These are phyloP conservation scores for Chiridota heheva DNA, from an alignment of 35 echinoderm and acorn worm species.

Conservation along the genomic window DNA sequence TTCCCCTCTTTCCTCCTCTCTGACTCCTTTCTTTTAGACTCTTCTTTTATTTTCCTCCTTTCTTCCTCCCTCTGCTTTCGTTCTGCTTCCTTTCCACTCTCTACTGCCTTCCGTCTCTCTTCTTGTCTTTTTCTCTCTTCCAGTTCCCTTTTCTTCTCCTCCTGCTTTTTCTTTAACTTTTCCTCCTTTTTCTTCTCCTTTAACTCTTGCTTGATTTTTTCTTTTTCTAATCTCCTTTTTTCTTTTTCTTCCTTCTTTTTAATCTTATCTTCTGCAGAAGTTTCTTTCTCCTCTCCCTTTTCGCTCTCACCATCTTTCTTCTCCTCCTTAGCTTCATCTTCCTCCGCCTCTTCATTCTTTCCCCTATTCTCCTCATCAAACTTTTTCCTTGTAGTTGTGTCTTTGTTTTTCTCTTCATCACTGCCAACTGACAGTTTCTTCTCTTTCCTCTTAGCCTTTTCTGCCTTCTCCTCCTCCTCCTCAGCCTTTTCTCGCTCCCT, in stretches of 20 bases:
- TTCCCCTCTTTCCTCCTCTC: conserved; percentile 71
- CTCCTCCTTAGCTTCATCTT: conserved; percentile 24
- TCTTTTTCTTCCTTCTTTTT: conserved; percentile 29
- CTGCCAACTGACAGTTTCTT: conserved; percentile 32
- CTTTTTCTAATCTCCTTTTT: conserved; percentile 31
- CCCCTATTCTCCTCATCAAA: background rate
- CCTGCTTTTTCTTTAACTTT: conserved; percentile 64
- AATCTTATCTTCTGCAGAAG: conserved; percentile 1
- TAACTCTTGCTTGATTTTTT: conserved; percentile 65
- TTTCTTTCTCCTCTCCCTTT: conserved; percentile 3
- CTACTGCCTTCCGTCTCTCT: conserved; percentile 30
- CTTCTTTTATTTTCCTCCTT: conserved; percentile 58
- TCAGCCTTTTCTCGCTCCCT: conserved; percentile 70
- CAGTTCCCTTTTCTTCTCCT: conserved; percentile 65
- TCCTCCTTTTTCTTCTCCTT: conserved; percentile 69
- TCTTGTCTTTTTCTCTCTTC: conserved; percentile 53
- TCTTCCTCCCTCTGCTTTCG: conserved; percentile 34
- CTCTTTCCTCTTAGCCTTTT: conserved; percentile 79
- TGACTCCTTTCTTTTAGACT: conserved; percentile 53
- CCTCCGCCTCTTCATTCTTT: conserved; percentile 1
- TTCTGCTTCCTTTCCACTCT: conserved; percentile 44
- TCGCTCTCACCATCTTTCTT: background rate
- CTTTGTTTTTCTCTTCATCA: conserved; percentile 48
- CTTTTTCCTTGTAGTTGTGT: conserved; percentile 33
- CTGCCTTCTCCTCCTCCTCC: conserved; percentile 73